Evolutionary conservation across 2,113 vertebrate species (phyloP), one percentile per base, ranked within the genome.

Genomic region (Azemiops feae): DNA sequence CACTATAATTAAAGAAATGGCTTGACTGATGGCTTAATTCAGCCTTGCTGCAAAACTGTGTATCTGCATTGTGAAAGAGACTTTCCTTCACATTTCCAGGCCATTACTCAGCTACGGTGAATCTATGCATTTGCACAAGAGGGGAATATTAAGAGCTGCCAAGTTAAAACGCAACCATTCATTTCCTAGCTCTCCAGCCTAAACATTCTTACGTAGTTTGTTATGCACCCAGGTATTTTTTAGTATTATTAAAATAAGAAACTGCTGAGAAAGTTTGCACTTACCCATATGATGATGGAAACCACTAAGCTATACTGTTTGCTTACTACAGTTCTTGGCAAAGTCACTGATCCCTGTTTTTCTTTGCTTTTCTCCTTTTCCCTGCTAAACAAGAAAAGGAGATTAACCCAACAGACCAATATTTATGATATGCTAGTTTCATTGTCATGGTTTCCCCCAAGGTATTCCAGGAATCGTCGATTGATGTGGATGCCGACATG

Each of bases 91-190:
- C 50, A 85, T 89, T 92, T 92, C 92, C 91, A 87, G 86, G 57
- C 81, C 88, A 92, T 92, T 58, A 85, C 88, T 23, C 53, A 14
- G 47, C 27, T 89, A 43, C 39, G 57, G 27, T 54, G 58, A 50
- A 92, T 92, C 60, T 55, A 92, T 92, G 91, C 47, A 27, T 92
- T 92, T 88, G 20, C 57, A 64, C 30, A 92, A 64, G 57, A 88
- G 85, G 57, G 34, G 45, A 64, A 16, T 45, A 89, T 81, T 55
- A 89, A 92, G 88, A 89, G 52, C 34, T 89, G 50, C 60, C 87
- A 89, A 58, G 43, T 58, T 50, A 92, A 89, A 50, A 54, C 34
- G 20, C 85, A 89, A 89, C 87, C 53, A 57, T 92, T 89, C 64
- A 89, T 85, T 92, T 89, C 39, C 92, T 85, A 45, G 18, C 53